A percentile compares a stretch with the other conserved stretches of the same genome.
Conservation (phyloP, 2,888 invertebrate genomes). For the Melieria omissa region DNA sequence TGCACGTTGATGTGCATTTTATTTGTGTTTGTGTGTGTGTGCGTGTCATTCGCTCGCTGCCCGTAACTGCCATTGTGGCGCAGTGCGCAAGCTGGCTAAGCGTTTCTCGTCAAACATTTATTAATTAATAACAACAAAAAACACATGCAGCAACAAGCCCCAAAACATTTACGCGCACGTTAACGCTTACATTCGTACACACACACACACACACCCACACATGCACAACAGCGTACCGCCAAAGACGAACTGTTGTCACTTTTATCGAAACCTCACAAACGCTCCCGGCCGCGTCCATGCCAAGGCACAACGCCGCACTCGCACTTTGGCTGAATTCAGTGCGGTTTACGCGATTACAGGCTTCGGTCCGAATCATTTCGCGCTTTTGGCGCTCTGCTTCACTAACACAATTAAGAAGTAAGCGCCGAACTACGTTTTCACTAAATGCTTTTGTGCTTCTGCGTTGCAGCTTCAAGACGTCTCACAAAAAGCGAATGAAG, state of each 20-base stretch:
- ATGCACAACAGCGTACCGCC: too few relatives aligned
- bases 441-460: too few relatives aligned
- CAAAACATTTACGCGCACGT: constrained; percentile 15
- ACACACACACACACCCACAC: neutral
- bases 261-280: too few relatives aligned
- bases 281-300: too few relatives aligned
- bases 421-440: too few relatives aligned
- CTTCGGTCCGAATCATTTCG: too few relatives aligned
- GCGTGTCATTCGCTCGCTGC: constrained; percentile 19
- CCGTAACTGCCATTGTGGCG: constrained; percentile 1
- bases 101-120: constrained; percentile 36
- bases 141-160: constrained; percentile 6
- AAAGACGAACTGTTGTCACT: too few relatives aligned
- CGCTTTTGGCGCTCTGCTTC: too few relatives aligned
- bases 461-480: constrained; percentile 62
- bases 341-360: too few relatives aligned
- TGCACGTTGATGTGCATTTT: constrained; percentile 12
- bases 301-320: too few relatives aligned
- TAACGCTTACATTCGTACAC: constrained; percentile 10
- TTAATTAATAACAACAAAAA: constrained; percentile 40
- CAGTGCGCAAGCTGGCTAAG: constrained; percentile 23
- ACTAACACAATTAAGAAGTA: too few relatives aligned
- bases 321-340: too few relatives aligned
- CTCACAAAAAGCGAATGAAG: constrained; percentile 62
- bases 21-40: constrained; percentile 21